phyloP scores from a whole-genome alignment of 2,113 vertebrate species.

The Tretioscincus oriximinensis region DNA sequence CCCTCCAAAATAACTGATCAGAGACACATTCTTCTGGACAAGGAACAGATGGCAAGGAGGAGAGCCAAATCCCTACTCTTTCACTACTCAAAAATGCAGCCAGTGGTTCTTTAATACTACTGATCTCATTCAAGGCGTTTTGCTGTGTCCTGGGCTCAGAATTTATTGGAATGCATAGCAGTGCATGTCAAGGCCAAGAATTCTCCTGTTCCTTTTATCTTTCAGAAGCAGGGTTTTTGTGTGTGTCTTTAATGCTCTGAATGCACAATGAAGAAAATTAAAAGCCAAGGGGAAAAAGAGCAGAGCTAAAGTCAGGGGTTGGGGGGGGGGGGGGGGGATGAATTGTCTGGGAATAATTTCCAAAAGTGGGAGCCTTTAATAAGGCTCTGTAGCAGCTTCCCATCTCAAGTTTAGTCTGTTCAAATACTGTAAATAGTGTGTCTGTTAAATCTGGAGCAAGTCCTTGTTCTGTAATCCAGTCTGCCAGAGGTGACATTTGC shows the following conservation, averaged over 20 bases:
- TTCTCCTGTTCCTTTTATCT: constrained; percentile 10
- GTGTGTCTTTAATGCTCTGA: not conserved
- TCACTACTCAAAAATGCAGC: not conserved
- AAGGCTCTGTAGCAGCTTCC: not conserved
- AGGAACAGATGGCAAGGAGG: constrained; percentile 19
- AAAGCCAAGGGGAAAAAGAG: not conserved
- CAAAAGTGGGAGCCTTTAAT: constrained; percentile 18
- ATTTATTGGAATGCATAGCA: constrained; percentile 16
- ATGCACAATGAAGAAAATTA: not conserved
- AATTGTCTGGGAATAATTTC: constrained; percentile 22
- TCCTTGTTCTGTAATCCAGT: constrained; percentile 27
- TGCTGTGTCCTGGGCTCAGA: not conserved
- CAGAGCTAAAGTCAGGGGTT: not conserved
- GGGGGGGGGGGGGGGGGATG: not conserved
- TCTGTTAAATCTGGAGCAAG: constrained; percentile 3
- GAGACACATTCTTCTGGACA: not conserved
- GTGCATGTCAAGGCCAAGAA: constrained; percentile 19
- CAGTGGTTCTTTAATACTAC: constrained; percentile 32
- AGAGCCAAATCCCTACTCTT: constrained; percentile 25
- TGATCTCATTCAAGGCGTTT: fast-evolving
- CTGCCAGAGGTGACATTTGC: constrained; percentile 37
- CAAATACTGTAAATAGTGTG: constrained; percentile 21
- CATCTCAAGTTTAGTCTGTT: constrained; percentile 14
- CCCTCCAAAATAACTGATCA: constrained; percentile 19
- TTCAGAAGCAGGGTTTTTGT: not conserved